These are phyloP conservation scores for Myrmophylax atrothorax DNA, from an alignment of 2,113 vertebrate species.

Conservation along the genomic window DNA sequence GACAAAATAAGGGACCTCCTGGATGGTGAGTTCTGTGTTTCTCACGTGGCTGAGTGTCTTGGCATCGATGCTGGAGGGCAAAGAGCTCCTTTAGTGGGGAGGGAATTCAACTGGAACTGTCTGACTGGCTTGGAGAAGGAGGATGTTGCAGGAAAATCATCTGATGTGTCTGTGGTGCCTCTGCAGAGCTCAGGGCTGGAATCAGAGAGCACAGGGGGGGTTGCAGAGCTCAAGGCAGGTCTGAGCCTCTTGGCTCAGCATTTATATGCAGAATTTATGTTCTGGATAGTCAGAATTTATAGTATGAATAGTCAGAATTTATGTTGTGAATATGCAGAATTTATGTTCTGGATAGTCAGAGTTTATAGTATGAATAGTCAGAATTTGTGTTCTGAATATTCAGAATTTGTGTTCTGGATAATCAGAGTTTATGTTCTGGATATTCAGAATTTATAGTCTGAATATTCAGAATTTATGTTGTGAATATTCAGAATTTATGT, in stretches of 20 bases:
- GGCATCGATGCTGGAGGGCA: not conserved
- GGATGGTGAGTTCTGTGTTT: slow-evolving; percentile 82
- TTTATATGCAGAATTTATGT: no score
- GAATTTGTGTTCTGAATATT: no score
- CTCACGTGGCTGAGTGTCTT: not conserved
- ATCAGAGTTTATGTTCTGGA: no score
- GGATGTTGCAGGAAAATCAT: not conserved
- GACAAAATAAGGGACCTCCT: slow-evolving; percentile 97
- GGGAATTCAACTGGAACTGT: not conserved
- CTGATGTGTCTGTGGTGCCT: not conserved
- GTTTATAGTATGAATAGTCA: no score
- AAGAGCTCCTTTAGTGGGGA: not conserved
- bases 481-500: no score
- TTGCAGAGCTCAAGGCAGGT: not conserved
- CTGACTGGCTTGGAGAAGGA: not conserved
- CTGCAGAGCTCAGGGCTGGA: not conserved
- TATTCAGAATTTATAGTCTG: no score
- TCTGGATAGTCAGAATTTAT: no score
- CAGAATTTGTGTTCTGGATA: no score
- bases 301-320: no score
- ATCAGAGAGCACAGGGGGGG: not conserved
- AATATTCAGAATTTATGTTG: no score
- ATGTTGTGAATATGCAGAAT: no score
- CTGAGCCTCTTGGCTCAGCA: not conserved
- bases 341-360: no score